A percentile compares a stretch with the other conserved stretches of the same genome.
Evolutionary conservation across 2,888 invertebrate species (phyloP).

Genomic region (Macaria notata): DNA sequence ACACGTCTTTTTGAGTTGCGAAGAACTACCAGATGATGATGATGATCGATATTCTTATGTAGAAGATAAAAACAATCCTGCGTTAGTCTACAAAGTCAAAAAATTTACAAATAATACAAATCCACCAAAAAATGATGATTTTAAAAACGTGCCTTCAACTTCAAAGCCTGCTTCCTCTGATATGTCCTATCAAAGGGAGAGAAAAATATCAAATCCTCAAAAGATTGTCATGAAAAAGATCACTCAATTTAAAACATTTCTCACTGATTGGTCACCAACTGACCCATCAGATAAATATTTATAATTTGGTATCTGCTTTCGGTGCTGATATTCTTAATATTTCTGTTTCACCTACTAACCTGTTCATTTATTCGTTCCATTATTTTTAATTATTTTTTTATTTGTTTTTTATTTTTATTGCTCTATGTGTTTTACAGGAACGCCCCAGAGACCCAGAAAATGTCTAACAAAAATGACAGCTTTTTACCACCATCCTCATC

Average conservation of each 20-base stretch:
- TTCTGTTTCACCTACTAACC: slow-evolving; percentile 8
- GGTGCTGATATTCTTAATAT: slow-evolving; percentile 26
- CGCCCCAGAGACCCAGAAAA: slow-evolving; percentile 76
- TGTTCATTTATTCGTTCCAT: slow-evolving; percentile 5
- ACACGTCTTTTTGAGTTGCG: slow-evolving; percentile 49
- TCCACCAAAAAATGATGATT: background rate
- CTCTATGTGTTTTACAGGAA: slow-evolving; percentile 80
- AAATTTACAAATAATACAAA: background rate
- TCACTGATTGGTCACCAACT: slow-evolving; percentile 46
- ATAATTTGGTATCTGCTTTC: background rate
- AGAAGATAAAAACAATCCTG: slow-evolving; percentile 23
- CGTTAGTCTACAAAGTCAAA: slow-evolving; percentile 29
- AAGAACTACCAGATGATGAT: slow-evolving; percentile 32
- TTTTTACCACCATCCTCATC: slow-evolving; percentile 71
- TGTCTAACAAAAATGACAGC: slow-evolving; percentile 71
- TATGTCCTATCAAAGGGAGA: slow-evolving; percentile 3
- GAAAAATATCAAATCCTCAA: slow-evolving; percentile 14
- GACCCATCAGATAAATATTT: background rate
- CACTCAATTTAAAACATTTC: slow-evolving; percentile 49
- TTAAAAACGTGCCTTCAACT: background rate
- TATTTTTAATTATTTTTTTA: slow-evolving; percentile 35
- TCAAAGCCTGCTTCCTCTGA: slow-evolving; percentile 5
- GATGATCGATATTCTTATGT: slow-evolving; percentile 15
- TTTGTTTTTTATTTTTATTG: slow-evolving; percentile 61
- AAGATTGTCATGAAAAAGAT: slow-evolving; percentile 50